These are phyloP conservation scores for Tridacna crocea DNA, from an alignment of 2,888 invertebrate species.

Conservation along the genomic window DNA sequence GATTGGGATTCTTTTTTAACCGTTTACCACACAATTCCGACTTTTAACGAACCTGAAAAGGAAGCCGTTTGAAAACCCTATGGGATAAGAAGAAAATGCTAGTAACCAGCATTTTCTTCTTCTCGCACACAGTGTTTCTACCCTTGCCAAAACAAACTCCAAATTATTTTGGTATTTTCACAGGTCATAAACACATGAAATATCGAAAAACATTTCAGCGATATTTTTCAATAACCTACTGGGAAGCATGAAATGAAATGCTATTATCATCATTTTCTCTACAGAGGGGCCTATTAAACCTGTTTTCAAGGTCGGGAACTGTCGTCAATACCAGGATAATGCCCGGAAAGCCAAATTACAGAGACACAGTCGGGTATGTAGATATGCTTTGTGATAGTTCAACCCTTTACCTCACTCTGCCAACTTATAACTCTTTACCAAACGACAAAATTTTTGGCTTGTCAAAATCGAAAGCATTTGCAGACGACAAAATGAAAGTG, in stretches of 20 bases:
- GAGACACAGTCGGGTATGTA: conserved; percentile 62
- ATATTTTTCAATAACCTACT: too few species aligned
- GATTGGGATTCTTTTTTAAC: too few species aligned
- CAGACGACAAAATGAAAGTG: not conserved
- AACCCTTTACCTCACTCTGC: not conserved
- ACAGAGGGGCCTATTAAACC: conserved; percentile 65
- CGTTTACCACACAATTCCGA: too few species aligned
- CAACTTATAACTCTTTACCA: not conserved
- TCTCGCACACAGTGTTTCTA: not conserved
- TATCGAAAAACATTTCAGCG: too few species aligned
- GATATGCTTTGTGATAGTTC: not conserved
- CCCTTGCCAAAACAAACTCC: too few species aligned
- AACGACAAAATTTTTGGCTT: not conserved
- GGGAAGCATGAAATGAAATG: too few species aligned
- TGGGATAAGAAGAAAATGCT: too few species aligned
- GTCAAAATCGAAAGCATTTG: not conserved
- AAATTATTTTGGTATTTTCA: too few species aligned
- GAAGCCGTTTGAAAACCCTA: too few species aligned
- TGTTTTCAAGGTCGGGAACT: conserved; percentile 66
- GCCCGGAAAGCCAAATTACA: conserved; percentile 1
- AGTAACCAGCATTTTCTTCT: not conserved
- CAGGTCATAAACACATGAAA: too few species aligned
- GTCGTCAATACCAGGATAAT: conserved; percentile 47
- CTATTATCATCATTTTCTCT: conserved; percentile 1
- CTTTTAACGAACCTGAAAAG: too few species aligned